Evolutionary conservation across 30 jellyfish, hydroid and myxozoan genomes (phyloP).

Genomic region (Turritopsis rubra): DNA sequence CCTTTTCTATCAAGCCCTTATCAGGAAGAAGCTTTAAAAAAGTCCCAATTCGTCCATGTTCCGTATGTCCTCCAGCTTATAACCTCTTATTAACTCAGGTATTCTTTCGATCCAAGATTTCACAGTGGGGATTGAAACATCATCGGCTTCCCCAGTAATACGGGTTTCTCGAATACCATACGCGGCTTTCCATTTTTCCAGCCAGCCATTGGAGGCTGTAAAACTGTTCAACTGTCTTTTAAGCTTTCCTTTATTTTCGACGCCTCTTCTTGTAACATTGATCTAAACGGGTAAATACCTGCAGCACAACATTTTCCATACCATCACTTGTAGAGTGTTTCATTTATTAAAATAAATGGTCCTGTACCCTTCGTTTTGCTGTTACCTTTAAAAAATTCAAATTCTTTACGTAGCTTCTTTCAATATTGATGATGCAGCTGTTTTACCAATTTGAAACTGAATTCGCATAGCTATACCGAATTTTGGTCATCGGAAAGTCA

Average conservation of each 20-base stretch:
- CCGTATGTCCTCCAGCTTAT: not conserved
- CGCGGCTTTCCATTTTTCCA: not conserved
- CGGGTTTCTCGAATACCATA: not conserved
- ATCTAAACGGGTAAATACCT: not conserved
- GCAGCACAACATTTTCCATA: not conserved
- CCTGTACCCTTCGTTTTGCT: no score
- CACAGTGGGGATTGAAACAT: not conserved
- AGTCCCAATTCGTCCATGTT: no score
- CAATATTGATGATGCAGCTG: no score
- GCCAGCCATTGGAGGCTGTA: constrained; percentile 11
- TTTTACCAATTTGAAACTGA: no score
- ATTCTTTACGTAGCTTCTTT: no score
- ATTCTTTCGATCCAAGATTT: not conserved
- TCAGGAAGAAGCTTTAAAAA: no score
- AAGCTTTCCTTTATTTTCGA: not conserved
- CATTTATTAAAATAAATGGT: no score
- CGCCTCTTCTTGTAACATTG: not conserved
- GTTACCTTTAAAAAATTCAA: no score
- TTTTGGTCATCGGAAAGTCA: no score
- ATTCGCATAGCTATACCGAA: no score
- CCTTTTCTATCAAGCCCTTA: no score
- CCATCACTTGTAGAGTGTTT: no score
- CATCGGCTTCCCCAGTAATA: not conserved
- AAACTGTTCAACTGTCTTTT: not conserved
- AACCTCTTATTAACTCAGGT: constrained; percentile 1